Base-by-base conservation (phyloP, 2,888 invertebrate species). In the Actias luna region DNA sequence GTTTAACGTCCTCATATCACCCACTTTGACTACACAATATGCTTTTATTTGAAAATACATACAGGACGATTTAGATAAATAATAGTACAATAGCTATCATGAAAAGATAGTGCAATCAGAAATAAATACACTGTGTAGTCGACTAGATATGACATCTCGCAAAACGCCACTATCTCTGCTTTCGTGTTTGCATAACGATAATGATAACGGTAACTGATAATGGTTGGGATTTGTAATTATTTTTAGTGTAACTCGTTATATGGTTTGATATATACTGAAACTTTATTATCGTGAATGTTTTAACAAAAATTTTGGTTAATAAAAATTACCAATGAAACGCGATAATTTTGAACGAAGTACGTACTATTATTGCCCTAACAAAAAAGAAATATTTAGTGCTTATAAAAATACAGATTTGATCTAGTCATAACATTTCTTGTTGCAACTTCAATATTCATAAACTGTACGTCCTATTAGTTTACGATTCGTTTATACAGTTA, bases 71-170 rank as follows among this genome's bases (percentile, higher is more conserved):
- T 71, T 70, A 73, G 65, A 69, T 69, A 67, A 65, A 67, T 62
- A 68, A 69, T 71, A 66, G 70, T 70, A 69, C 70, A 68, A 69
- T 64, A 68, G 69, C 76, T 80, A 83, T 82, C 79, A 70, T 70
- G 64, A 66, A 67, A 65, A 78, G 84, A 87, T 85, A 88, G 72
- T 73, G 72, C 80, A 87, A 86, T 86, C 85, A 83, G 69, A 84
- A 85, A 84, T 79, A 83, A 86, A 84, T 82, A 87, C 75, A 81
- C 82, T 82, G 71, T 79, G 78, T 76, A 72, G 70, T 79, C 74
- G 79, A 76, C 73, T 78, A 79, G 82, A 86, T 82, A 82, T 77
- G 80, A 71, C 84, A 88, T 89, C 85, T 86, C 84, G 76, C 81
- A 82, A 85, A 86, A 85, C 71, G 69, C 64, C 76, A 69, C 65